phyloP scores from a whole-genome alignment of 2,888 invertebrate genomes.

The Tiliacea aurago region DNA sequence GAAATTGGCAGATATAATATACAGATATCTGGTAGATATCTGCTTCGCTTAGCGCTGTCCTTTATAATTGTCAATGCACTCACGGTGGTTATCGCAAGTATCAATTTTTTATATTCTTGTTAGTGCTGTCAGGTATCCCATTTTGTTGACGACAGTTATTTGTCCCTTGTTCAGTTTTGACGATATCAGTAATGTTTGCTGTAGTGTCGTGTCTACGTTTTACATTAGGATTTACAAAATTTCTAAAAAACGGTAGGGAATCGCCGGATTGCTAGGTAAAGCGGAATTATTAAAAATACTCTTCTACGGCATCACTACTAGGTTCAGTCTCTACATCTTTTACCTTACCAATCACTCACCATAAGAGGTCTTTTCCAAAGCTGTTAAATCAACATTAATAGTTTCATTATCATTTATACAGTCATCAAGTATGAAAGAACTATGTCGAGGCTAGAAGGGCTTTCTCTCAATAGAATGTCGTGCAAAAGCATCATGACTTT shows the following conservation, averaged over 20 bases:
- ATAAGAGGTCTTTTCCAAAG: conserved; percentile 90
- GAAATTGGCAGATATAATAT: conserved; percentile 2
- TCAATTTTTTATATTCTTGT: neutral
- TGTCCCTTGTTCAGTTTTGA: conserved; percentile 29
- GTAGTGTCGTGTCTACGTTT: conserved; percentile 75
- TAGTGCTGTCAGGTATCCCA: neutral
- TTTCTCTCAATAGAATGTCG: conserved; percentile 66
- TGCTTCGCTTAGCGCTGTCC: neutral
- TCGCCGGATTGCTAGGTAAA: conserved; percentile 78
- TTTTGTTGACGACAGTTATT: conserved; percentile 2
- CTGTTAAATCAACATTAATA: conserved; percentile 87
- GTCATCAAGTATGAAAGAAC: conserved; percentile 51
- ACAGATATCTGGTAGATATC: neutral
- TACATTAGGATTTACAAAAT: conserved; percentile 68
- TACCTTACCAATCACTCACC: conserved; percentile 89
- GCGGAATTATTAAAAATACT: conserved; percentile 80
- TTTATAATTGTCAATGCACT: neutral
- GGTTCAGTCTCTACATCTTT: conserved; percentile 78
- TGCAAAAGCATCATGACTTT: conserved; percentile 76
- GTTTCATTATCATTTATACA: conserved; percentile 71
- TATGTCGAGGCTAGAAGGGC: conserved; percentile 46
- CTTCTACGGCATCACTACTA: conserved; percentile 82
- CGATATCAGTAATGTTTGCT: conserved; percentile 52
- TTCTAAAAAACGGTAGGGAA: conserved; percentile 72
- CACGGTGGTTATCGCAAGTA: neutral